Conservation (phyloP, 2,797 vertebrate genomes). For the Sebastes oblongus region DNA sequence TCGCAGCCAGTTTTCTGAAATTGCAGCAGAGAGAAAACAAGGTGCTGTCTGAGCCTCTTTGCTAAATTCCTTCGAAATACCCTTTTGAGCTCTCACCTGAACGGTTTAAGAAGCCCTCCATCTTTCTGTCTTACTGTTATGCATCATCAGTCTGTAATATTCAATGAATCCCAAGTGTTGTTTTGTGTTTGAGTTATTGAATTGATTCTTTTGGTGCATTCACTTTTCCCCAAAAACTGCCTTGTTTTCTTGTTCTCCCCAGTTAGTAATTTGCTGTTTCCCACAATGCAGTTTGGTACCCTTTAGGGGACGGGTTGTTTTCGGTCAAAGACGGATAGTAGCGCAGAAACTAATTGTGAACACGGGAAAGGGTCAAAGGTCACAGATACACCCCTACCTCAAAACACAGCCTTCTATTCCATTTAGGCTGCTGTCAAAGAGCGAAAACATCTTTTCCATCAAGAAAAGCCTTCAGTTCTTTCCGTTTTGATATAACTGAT, state of each 20-base stretch:
- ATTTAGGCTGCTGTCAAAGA: neutral
- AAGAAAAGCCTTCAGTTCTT: too few relatives aligned
- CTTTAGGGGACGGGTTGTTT: neutral
- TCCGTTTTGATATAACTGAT: too few relatives aligned
- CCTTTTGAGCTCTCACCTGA: conserved; percentile 19
- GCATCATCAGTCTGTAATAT: conserved; percentile 13
- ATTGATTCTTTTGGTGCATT: conserved; percentile 22
- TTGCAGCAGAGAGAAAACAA: conserved; percentile 17
- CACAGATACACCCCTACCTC: neutral
- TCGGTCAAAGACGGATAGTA: neutral
- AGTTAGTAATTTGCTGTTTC: conserved; percentile 23
- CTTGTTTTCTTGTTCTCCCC: conserved; percentile 16
- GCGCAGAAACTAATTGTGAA: neutral
- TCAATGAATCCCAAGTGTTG: conserved; percentile 6
- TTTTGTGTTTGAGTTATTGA: conserved; percentile 27
- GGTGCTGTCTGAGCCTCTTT: conserved; percentile 5
- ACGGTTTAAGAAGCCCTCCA: neutral
- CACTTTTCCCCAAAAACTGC: neutral
- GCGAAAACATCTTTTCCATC: too few relatives aligned
- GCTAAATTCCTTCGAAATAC: conserved; percentile 1
- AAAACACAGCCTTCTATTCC: neutral
- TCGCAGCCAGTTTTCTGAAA: conserved; percentile 30
- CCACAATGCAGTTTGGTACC: neutral
- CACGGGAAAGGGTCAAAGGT: conserved; percentile 11
- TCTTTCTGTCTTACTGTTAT: neutral